phyloP scores from a whole-genome alignment of 2,888 invertebrate species.

The Leucophenga montana region DNA sequence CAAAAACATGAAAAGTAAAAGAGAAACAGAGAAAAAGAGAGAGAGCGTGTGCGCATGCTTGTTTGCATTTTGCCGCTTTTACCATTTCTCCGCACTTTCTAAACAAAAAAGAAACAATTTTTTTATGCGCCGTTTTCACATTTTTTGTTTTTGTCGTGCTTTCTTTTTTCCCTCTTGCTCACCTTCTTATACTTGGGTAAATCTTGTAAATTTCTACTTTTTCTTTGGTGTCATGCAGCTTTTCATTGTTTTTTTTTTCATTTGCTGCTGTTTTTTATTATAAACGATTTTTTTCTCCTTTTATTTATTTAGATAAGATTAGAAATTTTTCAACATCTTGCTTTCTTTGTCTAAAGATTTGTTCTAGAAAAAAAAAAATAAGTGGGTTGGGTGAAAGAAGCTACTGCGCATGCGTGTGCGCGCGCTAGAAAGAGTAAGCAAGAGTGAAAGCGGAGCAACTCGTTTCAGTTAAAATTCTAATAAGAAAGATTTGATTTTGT shows the following conservation, averaged over 20 bases:
- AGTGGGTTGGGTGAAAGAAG: constrained; percentile 59
- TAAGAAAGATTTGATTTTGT: too few species aligned
- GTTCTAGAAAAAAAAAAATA: constrained; percentile 47
- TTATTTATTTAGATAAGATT: constrained; percentile 49
- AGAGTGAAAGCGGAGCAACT: constrained; percentile 27
- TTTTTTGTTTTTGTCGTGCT: constrained; percentile 67
- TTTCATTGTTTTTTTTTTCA: constrained; percentile 31
- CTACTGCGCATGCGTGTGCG: background rate
- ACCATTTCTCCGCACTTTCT: constrained; percentile 69
- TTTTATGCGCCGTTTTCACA: constrained; percentile 58
- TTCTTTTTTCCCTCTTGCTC: constrained; percentile 51
- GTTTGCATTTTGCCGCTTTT: constrained; percentile 68
- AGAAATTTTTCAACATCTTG: constrained; percentile 50
- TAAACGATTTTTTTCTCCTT: constrained; percentile 11
- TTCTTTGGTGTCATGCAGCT: constrained; percentile 47
- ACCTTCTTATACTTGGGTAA: constrained; percentile 31
- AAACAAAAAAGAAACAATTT: constrained; percentile 62
- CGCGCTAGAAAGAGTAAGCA: background rate
- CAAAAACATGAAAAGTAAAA: too few species aligned
- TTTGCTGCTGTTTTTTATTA: background rate
- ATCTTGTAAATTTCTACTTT: constrained; percentile 55
- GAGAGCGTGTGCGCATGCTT: constrained; percentile 32
- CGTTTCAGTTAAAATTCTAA: too few species aligned
- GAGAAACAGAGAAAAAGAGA: constrained; percentile 16
- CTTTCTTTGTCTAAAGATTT: constrained; percentile 50